phyloP scores from a whole-genome alignment of 2,888 invertebrate genomes.

The Torymus tubicola region DNA sequence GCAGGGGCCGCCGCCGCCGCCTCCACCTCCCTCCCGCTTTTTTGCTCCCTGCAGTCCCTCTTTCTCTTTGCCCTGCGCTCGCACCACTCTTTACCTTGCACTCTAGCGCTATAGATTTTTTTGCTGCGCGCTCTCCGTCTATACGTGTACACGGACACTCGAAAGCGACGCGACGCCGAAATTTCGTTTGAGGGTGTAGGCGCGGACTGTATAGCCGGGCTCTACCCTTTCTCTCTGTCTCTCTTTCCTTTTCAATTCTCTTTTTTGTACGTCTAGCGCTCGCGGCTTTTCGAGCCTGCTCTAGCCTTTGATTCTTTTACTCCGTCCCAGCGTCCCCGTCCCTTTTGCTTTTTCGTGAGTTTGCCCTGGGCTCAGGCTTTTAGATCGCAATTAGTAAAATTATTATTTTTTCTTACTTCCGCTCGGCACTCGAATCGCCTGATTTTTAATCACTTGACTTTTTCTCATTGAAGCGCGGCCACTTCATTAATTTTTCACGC shows the following conservation, averaged over 20 bases:
- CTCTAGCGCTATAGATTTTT: slow-evolving; percentile 70
- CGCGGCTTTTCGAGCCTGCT: slow-evolving; percentile 38
- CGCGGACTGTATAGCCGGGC: background rate
- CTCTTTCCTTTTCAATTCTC: slow-evolving; percentile 35
- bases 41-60: background rate
- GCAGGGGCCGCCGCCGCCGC: background rate
- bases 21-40: background rate
- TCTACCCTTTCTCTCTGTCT: slow-evolving; percentile 14
- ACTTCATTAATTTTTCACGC: slow-evolving; percentile 50
- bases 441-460: slow-evolving; percentile 20
- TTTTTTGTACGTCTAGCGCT: slow-evolving; percentile 45
- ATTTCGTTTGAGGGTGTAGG: slow-evolving; percentile 63
- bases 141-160: slow-evolving; percentile 64
- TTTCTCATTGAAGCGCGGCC: background rate
- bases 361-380: slow-evolving; percentile 34
- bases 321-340: background rate
- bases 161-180: slow-evolving; percentile 73
- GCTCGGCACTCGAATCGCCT: slow-evolving; percentile 11
- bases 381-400: slow-evolving; percentile 51
- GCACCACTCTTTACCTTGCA: slow-evolving; percentile 46
- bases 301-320: slow-evolving; percentile 1
- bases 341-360: background rate
- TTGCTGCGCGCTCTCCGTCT: slow-evolving; percentile 57
- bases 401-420: slow-evolving; percentile 31
- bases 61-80: slow-evolving; percentile 4